phyloP scores from a whole-genome alignment of 2,888 invertebrate genomes.

The Empis livida region DNA sequence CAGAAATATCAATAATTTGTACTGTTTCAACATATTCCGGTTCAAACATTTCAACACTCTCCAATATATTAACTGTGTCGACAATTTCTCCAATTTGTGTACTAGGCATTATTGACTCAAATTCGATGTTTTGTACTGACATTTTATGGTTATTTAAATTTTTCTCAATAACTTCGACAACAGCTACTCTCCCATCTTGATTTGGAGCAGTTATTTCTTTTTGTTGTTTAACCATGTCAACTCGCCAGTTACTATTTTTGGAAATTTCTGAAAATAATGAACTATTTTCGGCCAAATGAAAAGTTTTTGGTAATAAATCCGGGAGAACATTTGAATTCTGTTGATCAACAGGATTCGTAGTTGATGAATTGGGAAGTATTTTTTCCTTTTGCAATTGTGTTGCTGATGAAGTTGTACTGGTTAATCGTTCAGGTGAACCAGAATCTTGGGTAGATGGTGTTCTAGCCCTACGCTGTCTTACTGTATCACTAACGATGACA shows the following conservation, averaged over 20 bases:
- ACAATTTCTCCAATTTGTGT: conserved; percentile 33
- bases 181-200: conserved; percentile 26
- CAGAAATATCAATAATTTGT: conserved; percentile 42
- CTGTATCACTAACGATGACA: conserved; percentile 47
- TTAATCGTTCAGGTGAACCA: conserved; percentile 7
- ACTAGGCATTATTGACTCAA: conserved; percentile 9
- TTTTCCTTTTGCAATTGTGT: background rate
- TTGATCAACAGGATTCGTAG: conserved; percentile 6
- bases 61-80: conserved; percentile 40
- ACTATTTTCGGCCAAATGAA: conserved; percentile 52
- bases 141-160: conserved; percentile 55
- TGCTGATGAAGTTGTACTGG: background rate
- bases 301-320: conserved; percentile 43
- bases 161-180: conserved; percentile 55
- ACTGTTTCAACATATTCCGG: conserved; percentile 44
- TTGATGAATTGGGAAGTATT: background rate
- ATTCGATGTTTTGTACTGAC: conserved; percentile 24
- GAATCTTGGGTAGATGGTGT: conserved; percentile 32
- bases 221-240: background rate
- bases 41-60: conserved; percentile 41
- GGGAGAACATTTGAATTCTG: conserved; percentile 33
- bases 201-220: background rate
- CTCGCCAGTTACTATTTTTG: conserved; percentile 12
- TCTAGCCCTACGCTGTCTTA: conserved; percentile 40
- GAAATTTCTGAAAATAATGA: conserved; percentile 57